Base-by-base conservation (phyloP, 2,113 vertebrate species). In the Oceanites oceanicus region DNA sequence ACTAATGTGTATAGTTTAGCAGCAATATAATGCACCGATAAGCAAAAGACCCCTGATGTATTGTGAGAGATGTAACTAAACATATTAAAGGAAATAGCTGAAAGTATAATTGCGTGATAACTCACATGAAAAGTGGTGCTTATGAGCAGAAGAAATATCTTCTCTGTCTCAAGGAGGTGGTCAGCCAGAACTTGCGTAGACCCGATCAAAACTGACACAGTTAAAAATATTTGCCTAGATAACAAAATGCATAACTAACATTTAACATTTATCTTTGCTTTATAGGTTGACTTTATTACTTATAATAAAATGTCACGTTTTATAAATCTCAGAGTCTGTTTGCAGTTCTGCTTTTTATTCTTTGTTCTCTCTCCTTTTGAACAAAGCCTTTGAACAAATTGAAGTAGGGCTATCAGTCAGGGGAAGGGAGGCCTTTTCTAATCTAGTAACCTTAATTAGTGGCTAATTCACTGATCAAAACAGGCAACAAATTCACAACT, bases 221-320 rank as follows among this genome's bases (percentile, higher is more conserved):
- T 67, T 74, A 56, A 97, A 94, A 93, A 82, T 88, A 92, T 82
- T 96, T 95, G 70, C 19, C 11, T 68, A 72, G 65, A 75, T 92
- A 82, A 86, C 50, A 75, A 92, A 94, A 95, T 61, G 66, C 23
- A 15, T 88, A 44, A 72, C 66, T 78, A 40, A 65, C 7, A 85
- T 89, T 85, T 81, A 84, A 82, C 65, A 78, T 96, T 93, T 92
- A 67, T 88, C 53, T 85, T 92, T 87, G 44, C 44, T 88, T 72
- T 88, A 44, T 36, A 73, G 15, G 58, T 90, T 96, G 92, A 93
- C 78, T 95, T 94, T 88, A 94, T 93, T 94, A 68, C 90, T 72
- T 90, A 68, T 11, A 88, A 85, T 86, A 90, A 90, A 96, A 95
- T 68, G 53, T 83, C 90, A 88, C 0, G 1, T 61, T 95, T 92